Evolutionary conservation across 1,140 invertebrate species (phyloP).

Genomic region (Laupala kohalensis): DNA sequence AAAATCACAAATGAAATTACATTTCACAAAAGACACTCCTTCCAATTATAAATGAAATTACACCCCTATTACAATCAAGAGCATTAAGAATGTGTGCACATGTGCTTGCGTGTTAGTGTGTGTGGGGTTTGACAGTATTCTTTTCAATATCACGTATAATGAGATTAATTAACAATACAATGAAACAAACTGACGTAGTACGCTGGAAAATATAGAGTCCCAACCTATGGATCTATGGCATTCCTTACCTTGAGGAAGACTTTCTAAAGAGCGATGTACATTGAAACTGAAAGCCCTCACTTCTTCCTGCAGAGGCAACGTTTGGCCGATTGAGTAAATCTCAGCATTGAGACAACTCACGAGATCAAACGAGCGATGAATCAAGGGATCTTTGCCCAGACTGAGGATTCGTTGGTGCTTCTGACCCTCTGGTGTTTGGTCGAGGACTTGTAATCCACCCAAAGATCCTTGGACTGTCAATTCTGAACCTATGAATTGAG

Average conservation of each 20-base stretch:
- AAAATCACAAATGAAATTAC: background rate
- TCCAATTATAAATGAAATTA: too few relatives aligned
- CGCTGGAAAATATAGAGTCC: too few relatives aligned
- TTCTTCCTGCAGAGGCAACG: slow-evolving; percentile 31
- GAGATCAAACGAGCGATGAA: slow-evolving; percentile 26
- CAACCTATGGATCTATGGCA: too few relatives aligned
- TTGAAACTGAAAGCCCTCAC: slow-evolving; percentile 51
- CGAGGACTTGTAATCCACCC: slow-evolving; percentile 80
- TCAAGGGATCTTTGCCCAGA: slow-evolving; percentile 63
- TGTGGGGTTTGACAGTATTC: too few relatives aligned
- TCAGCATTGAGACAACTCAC: slow-evolving; percentile 23
- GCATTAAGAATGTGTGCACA: too few relatives aligned
- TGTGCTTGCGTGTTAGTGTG: too few relatives aligned
- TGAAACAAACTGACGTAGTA: too few relatives aligned
- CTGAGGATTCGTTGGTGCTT: slow-evolving; percentile 73
- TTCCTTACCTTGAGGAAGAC: background rate
- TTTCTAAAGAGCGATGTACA: slow-evolving; percentile 22
- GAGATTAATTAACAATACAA: too few relatives aligned
- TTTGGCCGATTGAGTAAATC: slow-evolving; percentile 32
- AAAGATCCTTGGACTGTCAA: slow-evolving; percentile 67
- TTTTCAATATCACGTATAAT: too few relatives aligned
- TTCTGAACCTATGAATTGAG: slow-evolving; percentile 27
- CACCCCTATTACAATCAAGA: too few relatives aligned
- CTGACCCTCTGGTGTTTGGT: slow-evolving; percentile 71
- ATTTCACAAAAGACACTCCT: background rate